phyloP scores from a whole-genome alignment of 2,797 vertebrate genomes.

The Oreochromis grahami region DNA sequence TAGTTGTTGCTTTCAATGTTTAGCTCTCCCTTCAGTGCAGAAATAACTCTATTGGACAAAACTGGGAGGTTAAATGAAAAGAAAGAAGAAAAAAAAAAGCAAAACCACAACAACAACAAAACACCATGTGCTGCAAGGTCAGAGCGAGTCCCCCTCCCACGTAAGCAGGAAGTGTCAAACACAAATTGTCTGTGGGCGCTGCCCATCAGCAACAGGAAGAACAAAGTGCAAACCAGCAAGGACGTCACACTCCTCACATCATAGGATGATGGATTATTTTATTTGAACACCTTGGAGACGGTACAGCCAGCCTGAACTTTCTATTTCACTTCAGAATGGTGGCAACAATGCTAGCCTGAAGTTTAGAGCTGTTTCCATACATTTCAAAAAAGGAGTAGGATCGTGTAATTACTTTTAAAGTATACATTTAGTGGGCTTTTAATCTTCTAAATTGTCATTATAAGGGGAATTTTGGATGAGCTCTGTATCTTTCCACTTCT shows the following conservation, averaged over 20 bases:
- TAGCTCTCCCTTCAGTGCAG: conserved; percentile 17
- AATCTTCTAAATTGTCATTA: background rate
- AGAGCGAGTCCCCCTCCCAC: conserved; percentile 54
- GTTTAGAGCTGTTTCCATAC: background rate
- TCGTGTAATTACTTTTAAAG: background rate
- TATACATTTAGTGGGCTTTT: background rate
- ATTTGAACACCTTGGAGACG: conserved; percentile 31
- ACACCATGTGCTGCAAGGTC: conserved; percentile 52
- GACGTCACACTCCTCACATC: conserved; percentile 50
- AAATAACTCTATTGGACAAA: conserved; percentile 33
- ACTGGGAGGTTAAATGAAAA: background rate
- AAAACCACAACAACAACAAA: background rate
- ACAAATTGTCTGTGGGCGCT: conserved; percentile 53
- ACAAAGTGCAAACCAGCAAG: conserved; percentile 71
- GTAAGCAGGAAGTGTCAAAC: conserved; percentile 64
- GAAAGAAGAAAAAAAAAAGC: conserved; percentile 15
- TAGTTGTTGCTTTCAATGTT: background rate
- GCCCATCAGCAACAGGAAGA: conserved; percentile 75
- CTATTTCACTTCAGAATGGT: background rate
- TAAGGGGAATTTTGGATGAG: background rate
- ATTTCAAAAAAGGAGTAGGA: background rate
- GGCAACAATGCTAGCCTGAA: background rate
- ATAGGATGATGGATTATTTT: conserved; percentile 49
- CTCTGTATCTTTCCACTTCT: background rate
- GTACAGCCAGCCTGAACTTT: background rate